These are phyloP conservation scores for Philantomba maxwellii DNA, from an alignment of 2,113 vertebrate genomes.

Conservation along the genomic window DNA sequence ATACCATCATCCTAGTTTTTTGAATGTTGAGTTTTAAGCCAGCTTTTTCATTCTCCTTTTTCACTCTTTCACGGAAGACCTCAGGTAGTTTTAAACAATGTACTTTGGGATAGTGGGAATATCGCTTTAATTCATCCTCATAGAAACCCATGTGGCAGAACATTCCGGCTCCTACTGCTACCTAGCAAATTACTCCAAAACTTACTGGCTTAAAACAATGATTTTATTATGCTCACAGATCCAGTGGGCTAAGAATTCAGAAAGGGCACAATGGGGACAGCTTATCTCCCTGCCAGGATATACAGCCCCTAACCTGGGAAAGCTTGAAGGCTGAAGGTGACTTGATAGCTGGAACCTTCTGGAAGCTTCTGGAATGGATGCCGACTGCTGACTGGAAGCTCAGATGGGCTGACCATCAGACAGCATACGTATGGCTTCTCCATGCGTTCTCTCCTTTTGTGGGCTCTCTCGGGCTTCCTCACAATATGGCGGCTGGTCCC, in stretches of 20 bases:
- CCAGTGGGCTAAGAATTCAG: neutral
- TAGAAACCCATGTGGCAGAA: neutral
- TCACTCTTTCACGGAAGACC: neutral
- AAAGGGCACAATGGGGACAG: neutral
- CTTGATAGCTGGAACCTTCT: neutral
- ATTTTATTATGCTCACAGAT: neutral
- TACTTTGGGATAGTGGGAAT: neutral
- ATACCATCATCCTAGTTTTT: neutral
- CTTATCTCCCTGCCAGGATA: neutral
- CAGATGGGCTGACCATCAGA: neutral
- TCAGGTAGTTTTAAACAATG: neutral
- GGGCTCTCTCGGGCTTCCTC: neutral
- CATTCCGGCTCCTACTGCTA: neutral
- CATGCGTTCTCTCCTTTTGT: neutral
- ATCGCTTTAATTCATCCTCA: neutral
- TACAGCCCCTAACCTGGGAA: neutral
- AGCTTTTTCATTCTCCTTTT: neutral
- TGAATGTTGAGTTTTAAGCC: neutral
- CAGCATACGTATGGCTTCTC: accelerated
- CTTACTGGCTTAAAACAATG: neutral
- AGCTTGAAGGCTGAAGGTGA: neutral
- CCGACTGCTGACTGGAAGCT: neutral
- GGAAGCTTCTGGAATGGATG: neutral
- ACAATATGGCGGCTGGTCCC: neutral
- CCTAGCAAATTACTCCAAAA: neutral